Base-by-base conservation (phyloP, 2,888 invertebrate species). In the Stenolophus ochropezus region DNA sequence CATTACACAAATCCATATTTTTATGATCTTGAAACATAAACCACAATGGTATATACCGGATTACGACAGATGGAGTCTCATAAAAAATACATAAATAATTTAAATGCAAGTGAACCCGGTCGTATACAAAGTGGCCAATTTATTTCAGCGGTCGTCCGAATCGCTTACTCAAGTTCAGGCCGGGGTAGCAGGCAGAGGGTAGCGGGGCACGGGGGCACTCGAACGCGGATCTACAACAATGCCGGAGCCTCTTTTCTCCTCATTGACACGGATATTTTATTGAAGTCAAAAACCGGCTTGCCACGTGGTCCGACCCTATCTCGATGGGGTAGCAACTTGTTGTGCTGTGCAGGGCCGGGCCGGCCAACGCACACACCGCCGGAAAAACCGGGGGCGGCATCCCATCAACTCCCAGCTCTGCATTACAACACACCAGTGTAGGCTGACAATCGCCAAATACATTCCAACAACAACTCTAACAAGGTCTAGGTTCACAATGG, bases 231-330 rank as follows among this genome's bases (percentile, higher is more conserved):
- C 56, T 80, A 21, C 56, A 58, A 81, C 81, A 81, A 81, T 81
- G 75, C 47, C 6, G 75, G 61, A 49, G 61, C 81, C 75, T 81
- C 75, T 81, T 81, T 81, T 81, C 81, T 81, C 75, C 81, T 81
- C 81, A 81, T 81, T 81, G 81, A 81, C 81, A 81, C 81, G 81
- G 81, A 81, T 81, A 81, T 81, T 81, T 74, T 75, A 81, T 81
- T 81, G 81, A 81, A 81, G 81, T 81, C 81, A 81, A 75, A 81
- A 81, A 81, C 81, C 81, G 81, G 81, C 81, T 81, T 81, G 81
- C 81, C 81, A 81, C 81, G 81, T 81, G 81, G 81, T 80, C 42
- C 25, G 33, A 75, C 53, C 51, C 75, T 27, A 74, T 75, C 53
- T 56, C 53, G 51, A 53, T 25, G 25, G 80, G 80, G 79, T 80